These are phyloP conservation scores for Leuctra nigra DNA, from an alignment of 2,888 invertebrate genomes.

Conservation along the genomic window DNA sequence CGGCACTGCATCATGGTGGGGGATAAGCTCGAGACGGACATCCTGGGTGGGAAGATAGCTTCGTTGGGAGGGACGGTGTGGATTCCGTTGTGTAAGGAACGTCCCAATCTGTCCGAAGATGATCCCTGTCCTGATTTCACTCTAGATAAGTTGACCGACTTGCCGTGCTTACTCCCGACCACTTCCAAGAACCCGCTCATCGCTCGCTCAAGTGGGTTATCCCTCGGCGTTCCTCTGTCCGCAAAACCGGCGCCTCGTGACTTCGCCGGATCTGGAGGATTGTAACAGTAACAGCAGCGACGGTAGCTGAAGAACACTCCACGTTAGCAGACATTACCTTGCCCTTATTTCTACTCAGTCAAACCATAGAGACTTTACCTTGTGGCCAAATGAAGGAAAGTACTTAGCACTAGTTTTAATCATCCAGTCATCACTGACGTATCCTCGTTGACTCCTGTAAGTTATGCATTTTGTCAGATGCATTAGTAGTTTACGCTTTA, in stretches of 20 bases:
- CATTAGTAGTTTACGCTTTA: too few species aligned
- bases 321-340: background rate
- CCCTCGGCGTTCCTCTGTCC: conserved; percentile 29
- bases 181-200: conserved; percentile 35
- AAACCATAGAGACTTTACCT: too few species aligned
- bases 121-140: conserved; percentile 56
- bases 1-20: conserved; percentile 78
- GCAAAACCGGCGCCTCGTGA: background rate
- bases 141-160: conserved; percentile 56
- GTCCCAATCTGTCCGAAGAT: conserved; percentile 37
- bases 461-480: too few species aligned
- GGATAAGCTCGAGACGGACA: conserved; percentile 82
- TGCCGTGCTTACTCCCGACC: conserved; percentile 49
- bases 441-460: too few species aligned
- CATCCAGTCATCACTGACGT: too few species aligned
- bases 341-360: too few species aligned
- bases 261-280: conserved; percentile 38
- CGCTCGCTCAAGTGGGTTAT: background rate
- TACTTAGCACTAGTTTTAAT: too few species aligned
- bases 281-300: conserved; percentile 45
- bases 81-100: conserved; percentile 54
- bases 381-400: too few species aligned
- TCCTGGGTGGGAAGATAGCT: conserved; percentile 72
- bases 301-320: conserved; percentile 41
- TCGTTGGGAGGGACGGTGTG: conserved; percentile 73